Conservation (phyloP, 2,113 vertebrate genomes). For the Lota lota region DNA sequence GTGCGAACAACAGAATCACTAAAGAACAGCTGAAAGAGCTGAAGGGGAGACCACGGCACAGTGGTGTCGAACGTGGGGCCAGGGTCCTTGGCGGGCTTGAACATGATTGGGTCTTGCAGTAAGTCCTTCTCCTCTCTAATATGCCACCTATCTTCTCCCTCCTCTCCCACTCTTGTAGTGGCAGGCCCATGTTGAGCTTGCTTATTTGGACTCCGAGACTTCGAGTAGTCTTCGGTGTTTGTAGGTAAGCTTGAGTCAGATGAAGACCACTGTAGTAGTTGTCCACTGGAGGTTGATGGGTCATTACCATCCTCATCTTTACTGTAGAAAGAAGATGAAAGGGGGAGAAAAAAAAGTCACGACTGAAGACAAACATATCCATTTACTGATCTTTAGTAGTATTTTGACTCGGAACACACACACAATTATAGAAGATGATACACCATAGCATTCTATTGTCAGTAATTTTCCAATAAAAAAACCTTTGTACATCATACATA, state of each 20-base stretch:
- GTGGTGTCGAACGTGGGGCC: conserved; percentile 10
- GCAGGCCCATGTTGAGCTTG: too few relatives aligned
- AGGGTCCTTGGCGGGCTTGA: not conserved
- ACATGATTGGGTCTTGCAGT: not conserved
- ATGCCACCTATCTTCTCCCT: too few relatives aligned
- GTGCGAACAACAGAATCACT: not conserved
- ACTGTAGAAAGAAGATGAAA: not conserved
- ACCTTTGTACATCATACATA: not conserved
- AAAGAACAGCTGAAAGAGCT: conserved; percentile 29
- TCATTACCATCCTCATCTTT: not conserved
- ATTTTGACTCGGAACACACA: too few relatives aligned
- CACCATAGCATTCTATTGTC: not conserved
- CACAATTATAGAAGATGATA: not conserved
- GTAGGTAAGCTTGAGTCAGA: not conserved
- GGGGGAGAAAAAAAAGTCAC: too few relatives aligned
- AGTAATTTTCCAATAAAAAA: not conserved
- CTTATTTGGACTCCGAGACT: too few relatives aligned
- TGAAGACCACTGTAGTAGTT: not conserved
- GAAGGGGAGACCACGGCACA: not conserved
- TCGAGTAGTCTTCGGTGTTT: too few relatives aligned
- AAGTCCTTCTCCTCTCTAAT: not conserved
- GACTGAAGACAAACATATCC: not conserved
- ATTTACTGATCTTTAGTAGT: too few relatives aligned
- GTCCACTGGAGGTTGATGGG: not conserved
- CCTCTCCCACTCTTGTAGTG: too few relatives aligned